A percentile compares a stretch with the other conserved stretches of the same genome.
Evolutionary conservation across 2,888 invertebrate genomes (phyloP).

Genomic region (Thumatha senex): DNA sequence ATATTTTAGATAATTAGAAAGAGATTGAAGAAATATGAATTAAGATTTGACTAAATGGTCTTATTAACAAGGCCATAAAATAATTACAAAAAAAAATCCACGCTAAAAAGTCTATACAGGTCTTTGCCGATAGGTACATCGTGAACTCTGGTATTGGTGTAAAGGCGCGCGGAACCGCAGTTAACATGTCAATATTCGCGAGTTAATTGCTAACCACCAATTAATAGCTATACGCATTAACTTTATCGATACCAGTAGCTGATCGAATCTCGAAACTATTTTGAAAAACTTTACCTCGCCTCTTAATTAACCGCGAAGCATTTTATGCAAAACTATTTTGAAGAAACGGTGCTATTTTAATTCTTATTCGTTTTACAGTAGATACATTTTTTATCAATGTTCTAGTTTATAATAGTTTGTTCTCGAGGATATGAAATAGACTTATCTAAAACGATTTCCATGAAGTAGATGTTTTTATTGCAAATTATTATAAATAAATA

Average conservation of each 20-base stretch:
- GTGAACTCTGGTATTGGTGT: too few species aligned
- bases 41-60: too few species aligned
- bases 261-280: constrained; percentile 50
- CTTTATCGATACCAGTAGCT: constrained; percentile 53
- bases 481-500: neutral
- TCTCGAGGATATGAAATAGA: neutral
- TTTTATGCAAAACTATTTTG: too few species aligned
- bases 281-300: constrained; percentile 39
- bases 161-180: constrained; percentile 48
- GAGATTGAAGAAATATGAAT: too few species aligned
- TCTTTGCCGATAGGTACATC: too few species aligned
- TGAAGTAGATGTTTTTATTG: constrained; percentile 6
- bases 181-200: constrained; percentile 68
- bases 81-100: too few species aligned
- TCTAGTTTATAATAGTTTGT: neutral
- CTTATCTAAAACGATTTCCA: constrained; percentile 9
- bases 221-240: constrained; percentile 45
- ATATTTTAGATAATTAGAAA: too few species aligned
- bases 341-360: neutral
- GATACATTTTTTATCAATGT: neutral
- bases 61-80: too few species aligned
- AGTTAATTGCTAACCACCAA: constrained; percentile 63
- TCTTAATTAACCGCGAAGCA: constrained; percentile 36
- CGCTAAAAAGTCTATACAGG: too few species aligned
- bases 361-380: too few species aligned